Conservation (phyloP, 2,113 vertebrate genomes). For the Cryptoleucopteryx plumbea region DNA sequence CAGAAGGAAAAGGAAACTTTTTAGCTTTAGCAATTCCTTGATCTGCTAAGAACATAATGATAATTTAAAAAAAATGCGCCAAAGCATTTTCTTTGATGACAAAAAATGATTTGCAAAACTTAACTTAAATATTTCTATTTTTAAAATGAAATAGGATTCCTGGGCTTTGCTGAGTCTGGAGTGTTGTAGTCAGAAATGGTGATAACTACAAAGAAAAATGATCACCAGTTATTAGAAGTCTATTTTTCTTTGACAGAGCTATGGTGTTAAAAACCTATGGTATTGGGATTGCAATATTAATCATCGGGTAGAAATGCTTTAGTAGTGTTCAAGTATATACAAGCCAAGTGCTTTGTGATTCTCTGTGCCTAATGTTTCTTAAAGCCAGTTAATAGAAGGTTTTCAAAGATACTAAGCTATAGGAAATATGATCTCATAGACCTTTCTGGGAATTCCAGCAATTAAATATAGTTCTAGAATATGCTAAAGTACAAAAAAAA, state of each 20-base stretch:
- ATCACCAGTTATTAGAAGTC: background rate
- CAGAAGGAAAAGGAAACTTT: background rate
- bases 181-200: background rate
- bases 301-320: background rate
- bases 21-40: background rate
- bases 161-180: background rate
- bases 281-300: background rate
- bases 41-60: background rate
- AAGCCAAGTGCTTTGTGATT: background rate
- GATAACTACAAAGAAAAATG: background rate
- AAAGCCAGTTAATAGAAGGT: background rate
- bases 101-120: background rate
- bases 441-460: background rate
- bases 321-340: background rate
- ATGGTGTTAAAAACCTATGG: background rate
- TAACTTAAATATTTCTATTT: background rate
- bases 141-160: background rate
- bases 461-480: background rate
- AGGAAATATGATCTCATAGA: background rate
- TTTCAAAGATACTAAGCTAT: background rate
- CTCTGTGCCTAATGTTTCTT: background rate
- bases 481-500: background rate
- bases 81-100: background rate
- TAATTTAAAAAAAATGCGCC: background rate
- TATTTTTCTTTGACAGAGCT: background rate